These are phyloP conservation scores for Semnopithecus entellus DNA, from an alignment of 2,113 vertebrate genomes.

Conservation along the genomic window DNA sequence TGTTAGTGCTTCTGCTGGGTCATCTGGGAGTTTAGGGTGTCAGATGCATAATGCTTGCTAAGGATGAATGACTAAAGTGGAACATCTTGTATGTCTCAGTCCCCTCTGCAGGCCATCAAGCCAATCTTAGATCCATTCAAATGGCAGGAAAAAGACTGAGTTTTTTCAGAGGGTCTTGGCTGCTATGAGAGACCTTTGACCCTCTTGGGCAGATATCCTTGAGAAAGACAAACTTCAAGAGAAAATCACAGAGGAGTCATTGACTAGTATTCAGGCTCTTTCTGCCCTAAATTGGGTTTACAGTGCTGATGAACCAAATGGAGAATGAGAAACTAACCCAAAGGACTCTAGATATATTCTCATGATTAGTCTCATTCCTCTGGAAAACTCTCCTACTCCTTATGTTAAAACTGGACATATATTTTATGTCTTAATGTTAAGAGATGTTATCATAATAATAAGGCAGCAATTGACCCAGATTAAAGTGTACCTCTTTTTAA, in stretches of 20 bases:
- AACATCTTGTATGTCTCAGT: background rate
- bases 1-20: background rate
- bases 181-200: background rate
- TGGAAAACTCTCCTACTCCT: background rate
- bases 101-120: background rate
- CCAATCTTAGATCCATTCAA: background rate
- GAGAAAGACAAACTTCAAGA: background rate
- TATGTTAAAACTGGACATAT: background rate
- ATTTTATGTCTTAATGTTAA: background rate
- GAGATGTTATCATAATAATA: background rate
- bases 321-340: background rate
- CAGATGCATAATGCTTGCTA: background rate
- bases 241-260: background rate
- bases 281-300: background rate
- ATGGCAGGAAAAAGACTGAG: background rate
- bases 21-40: background rate
- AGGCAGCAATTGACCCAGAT: background rate
- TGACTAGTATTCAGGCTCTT: background rate
- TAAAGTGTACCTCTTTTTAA: background rate
- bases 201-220: background rate
- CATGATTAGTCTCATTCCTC: background rate
- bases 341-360: background rate
- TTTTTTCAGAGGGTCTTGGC: background rate
- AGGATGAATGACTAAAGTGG: background rate
- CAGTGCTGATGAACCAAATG: background rate